Evolutionary conservation across 1,140 invertebrate genomes (phyloP).

Genomic region (Leptinotarsa undecemlineata): DNA sequence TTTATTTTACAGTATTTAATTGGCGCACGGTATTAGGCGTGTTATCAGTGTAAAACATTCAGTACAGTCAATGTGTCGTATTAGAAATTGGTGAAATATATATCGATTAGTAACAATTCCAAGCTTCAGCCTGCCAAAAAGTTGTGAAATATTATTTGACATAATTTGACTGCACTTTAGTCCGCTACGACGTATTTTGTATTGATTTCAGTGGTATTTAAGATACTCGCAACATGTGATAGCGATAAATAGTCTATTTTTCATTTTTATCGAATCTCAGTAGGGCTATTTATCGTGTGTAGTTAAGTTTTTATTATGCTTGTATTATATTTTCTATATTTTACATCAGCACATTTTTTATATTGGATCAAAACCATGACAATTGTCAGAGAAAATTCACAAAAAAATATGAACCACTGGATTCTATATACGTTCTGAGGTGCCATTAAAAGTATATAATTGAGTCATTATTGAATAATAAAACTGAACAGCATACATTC

Average conservation of each 20-base stretch:
- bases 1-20: conserved; percentile 33
- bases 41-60: conserved; percentile 23
- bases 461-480: not conserved
- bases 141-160: conserved; percentile 7
- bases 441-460: conserved; percentile 7
- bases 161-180: conserved; percentile 4
- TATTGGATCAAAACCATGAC: not conserved
- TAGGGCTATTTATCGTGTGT: conserved; percentile 41
- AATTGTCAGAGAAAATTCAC: not conserved
- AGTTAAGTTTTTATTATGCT: conserved; percentile 41
- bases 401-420: not conserved
- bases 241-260: conserved; percentile 40
- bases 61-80: conserved; percentile 13
- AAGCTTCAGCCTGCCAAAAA: too few species aligned
- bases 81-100: not conserved
- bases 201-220: conserved; percentile 33
- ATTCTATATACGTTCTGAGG: not conserved
- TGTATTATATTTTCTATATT: conserved; percentile 28
- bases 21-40: not conserved
- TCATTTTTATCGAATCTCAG: conserved; percentile 26
- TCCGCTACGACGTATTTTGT: conserved; percentile 24
- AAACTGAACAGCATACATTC: not conserved
- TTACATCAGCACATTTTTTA: conserved; percentile 16
- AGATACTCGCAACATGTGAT: conserved; percentile 51
- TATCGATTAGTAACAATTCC: too few species aligned